These are phyloP conservation scores for Hylia prasina DNA, from an alignment of 2,113 vertebrate genomes.

Conservation along the genomic window DNA sequence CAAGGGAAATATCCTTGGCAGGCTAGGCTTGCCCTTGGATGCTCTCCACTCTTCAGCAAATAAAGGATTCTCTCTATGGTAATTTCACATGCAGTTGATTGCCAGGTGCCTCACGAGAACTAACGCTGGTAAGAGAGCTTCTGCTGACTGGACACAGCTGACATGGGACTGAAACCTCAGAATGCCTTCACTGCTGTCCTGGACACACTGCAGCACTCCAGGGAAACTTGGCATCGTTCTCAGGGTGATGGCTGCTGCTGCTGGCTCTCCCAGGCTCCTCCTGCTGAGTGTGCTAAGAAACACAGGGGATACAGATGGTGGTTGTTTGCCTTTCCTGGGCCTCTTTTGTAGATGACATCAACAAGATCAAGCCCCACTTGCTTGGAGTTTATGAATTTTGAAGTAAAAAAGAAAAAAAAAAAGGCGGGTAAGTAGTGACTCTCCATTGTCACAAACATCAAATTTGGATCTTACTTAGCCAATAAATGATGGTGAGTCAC, in stretches of 20 bases:
- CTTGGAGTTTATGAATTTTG: neutral
- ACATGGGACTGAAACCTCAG: neutral
- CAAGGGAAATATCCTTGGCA: neutral
- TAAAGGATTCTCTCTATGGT: rapidly evolving
- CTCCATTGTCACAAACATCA: neutral
- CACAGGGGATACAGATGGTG: rapidly evolving
- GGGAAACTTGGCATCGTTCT: neutral
- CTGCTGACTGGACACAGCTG: neutral
- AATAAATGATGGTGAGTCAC: neutral
- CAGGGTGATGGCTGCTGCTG: neutral
- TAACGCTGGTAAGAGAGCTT: neutral
- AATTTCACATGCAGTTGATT: neutral
- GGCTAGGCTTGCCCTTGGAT: neutral
- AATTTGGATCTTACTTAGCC: neutral
- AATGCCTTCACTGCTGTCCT: neutral
- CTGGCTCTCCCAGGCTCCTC: neutral
- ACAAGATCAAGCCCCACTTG: neutral
- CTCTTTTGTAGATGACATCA: neutral
- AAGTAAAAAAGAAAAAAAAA: neutral
- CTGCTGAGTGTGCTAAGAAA: neutral
- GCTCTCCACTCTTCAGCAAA: neutral
- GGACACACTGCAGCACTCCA: neutral
- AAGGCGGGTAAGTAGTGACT: neutral
- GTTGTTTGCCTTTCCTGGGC: neutral
- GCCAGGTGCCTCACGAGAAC: neutral